phyloP scores from a whole-genome alignment of 2,113 vertebrate genomes.

The Trematocara marginatum region DNA sequence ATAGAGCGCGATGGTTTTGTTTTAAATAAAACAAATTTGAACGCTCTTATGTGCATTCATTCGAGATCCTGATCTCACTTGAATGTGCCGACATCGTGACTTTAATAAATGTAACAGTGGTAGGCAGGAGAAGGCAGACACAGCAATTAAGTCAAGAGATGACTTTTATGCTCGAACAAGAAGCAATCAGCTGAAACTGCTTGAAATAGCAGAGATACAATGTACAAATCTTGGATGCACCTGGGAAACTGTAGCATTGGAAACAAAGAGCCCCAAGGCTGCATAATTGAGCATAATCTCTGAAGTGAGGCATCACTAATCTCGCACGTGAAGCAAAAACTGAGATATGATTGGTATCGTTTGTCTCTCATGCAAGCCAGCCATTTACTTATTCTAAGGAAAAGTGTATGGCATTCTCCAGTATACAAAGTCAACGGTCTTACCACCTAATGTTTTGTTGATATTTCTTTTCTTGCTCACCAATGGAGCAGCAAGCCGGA shows the following conservation, averaged over 20 bases:
- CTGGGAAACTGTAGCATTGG: constrained; percentile 53
- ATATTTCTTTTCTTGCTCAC: constrained; percentile 82
- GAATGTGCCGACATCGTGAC: background rate
- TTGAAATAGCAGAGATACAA: constrained; percentile 49
- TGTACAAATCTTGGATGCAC: constrained; percentile 48
- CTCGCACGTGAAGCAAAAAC: constrained; percentile 23
- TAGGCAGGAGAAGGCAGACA: constrained; percentile 16
- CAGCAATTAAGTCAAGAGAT: constrained; percentile 44
- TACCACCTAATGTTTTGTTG: constrained; percentile 75
- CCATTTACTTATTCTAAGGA: background rate
- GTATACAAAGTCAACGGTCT: constrained; percentile 37
- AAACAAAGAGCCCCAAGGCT: constrained; percentile 39
- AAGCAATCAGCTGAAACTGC: constrained; percentile 57
- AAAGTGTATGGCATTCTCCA: constrained; percentile 21
- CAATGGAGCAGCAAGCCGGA: constrained; percentile 99
- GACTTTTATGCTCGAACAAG: constrained; percentile 60
- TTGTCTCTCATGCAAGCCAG: constrained; percentile 4
- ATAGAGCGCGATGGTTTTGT: background rate
- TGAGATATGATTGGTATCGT: constrained; percentile 29
- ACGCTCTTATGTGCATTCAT: background rate
- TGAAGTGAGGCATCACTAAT: constrained; percentile 48
- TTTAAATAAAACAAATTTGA: background rate
- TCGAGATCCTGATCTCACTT: background rate
- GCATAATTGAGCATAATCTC: constrained; percentile 60
- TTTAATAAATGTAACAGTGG: constrained; percentile 22